Evolutionary conservation across 2,888 invertebrate species (phyloP), one percentile per base, ranked within the genome.

Genomic region (Drosophila mimica): DNA sequence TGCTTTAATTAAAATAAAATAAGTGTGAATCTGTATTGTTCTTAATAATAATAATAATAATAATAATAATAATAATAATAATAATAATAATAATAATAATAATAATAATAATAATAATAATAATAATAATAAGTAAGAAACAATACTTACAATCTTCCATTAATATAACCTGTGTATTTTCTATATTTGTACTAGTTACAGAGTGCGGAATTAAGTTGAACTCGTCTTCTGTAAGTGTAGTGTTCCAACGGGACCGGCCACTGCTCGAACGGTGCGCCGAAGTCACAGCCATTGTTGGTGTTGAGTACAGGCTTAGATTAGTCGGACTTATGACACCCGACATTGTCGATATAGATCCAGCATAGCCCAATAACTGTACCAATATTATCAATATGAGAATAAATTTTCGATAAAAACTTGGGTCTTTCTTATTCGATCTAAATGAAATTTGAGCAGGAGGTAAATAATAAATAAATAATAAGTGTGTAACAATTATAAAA

Each of bases 151-250:
- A 96, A 93, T 97, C 97, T 92, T 97, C 97, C 94, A 98, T 96
- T 80, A 97, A 94, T 89, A 96, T 95, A 62, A 96, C 96, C 75
- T 96, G 95, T 90, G 95, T 95, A 74, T 95, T 94, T 82, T 95
- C 95, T 46, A 95, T 94, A 82, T 94, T 94, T 80, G 94, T 92
- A 90, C 93, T 94, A 58, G 95, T 94, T 49, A 95, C 94, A 40
- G 95, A 95, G 90, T 94, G 97, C 60, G 98, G 96, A 94, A 98
- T 97, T 95, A 98, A 97, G 92, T 96, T 97, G 94, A 99, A 98
- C 94, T 99, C 98, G 92, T 98, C 98, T 92, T 99, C 99, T 90
- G 98, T 94, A 83, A 98, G 98, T 61, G 97, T 96, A 61, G 97
- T 95, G 92, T 96, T 97, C 98, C 98, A 98, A 91, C 98, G 96